Evolutionary conservation across 2,888 invertebrate genomes (phyloP), one percentile per base, ranked within the genome.

Genomic region (Osedax fenrisi): DNA sequence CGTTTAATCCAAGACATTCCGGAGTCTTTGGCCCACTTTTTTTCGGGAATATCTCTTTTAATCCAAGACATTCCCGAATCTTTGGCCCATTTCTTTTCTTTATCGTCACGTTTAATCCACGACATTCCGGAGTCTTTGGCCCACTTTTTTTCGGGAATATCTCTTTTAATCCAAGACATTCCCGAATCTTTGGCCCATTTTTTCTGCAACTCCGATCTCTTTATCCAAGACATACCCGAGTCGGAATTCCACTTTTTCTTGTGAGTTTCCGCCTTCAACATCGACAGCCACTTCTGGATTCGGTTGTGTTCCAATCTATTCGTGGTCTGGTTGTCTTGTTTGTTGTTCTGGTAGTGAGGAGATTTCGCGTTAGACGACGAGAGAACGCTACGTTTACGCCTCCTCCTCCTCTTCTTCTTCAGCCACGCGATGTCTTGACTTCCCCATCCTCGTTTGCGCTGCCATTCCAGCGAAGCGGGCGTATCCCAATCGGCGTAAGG

Each of bases 1-100:
- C 75, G 21, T 56, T 75, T 77, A 22, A 77, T 77, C 77, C 77
- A 77, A 21, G 72, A 21, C 77, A 77, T 77, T 27, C 76, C 76
- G 3, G 77, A 67, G 26, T 77, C 41, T 41, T 17, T 67, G 3
- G 74, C 76, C 77, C 77, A 77, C 10, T 67, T 72, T 26, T 70
- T 75, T 27, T 77, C 76, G n/a, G 76, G 26, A 25, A 22, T 23
- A 69, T 73, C 71, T 23, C 76, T 25, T 41, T 77, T 77, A 24
- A 77, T 77, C 77, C 77, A 77, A 22, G 68, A 13, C 77, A 77
- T 76, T n/a, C 75, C 76, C 5, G 77, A 73, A 27, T 76, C 73
- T 24, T 76, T 41, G 41, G 41, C 76, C 77, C 77, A 77, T 17
- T 27, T 74, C 21, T 66, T 56, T 24, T 69, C 71, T 22, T 72